Evolutionary conservation across 2,888 invertebrate species (phyloP).

Genomic region (Neoscelio sp.): DNA sequence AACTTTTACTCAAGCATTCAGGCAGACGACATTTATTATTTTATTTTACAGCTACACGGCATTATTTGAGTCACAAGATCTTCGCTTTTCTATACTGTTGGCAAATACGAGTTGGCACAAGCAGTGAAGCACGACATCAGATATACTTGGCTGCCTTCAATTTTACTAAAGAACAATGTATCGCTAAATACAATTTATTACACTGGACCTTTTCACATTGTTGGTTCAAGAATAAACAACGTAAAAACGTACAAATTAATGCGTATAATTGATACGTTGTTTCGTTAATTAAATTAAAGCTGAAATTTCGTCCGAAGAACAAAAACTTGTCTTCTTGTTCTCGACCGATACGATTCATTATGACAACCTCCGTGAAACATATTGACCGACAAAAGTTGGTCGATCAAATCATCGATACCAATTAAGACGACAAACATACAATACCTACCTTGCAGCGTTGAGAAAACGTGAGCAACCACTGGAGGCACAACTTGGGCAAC

Average conservation of each 20-base stretch:
- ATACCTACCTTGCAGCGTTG: conserved; percentile 68
- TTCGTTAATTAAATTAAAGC: conserved; percentile 56
- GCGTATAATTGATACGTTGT: conserved; percentile 20
- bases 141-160: neutral
- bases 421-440: conserved; percentile 81
- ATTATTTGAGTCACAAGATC: neutral
- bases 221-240: neutral
- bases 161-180: conserved; percentile 25
- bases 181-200: neutral
- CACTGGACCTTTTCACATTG: neutral
- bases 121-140: neutral
- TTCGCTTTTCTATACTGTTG: neutral
- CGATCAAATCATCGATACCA: conserved; percentile 71
- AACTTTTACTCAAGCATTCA: too few species aligned
- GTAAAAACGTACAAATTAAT: too few species aligned
- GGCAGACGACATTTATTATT: too few species aligned
- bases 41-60: too few species aligned
- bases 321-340: conserved; percentile 29
- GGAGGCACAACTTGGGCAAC: conserved; percentile 78
- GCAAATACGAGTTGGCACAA: neutral
- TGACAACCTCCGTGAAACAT: conserved; percentile 20
- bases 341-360: conserved; percentile 40
- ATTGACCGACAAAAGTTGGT: conserved; percentile 48
- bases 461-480: conserved; percentile 68
- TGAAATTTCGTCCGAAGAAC: conserved; percentile 11